Base-by-base conservation (phyloP, 2,888 invertebrate species). In the Zygogramma bicolorata region DNA sequence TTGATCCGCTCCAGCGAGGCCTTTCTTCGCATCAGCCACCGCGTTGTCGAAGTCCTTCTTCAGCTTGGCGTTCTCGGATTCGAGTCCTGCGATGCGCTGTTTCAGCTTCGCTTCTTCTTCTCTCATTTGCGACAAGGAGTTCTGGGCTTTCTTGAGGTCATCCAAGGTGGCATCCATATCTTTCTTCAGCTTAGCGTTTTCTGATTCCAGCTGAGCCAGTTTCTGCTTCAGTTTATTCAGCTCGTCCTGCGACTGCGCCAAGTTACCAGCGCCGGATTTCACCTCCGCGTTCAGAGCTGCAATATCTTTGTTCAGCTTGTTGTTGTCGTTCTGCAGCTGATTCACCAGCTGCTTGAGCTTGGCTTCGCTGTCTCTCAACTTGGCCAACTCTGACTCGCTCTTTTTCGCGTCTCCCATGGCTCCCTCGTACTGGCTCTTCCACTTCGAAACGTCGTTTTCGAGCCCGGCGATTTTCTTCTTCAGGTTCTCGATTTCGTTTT, bases 161-260 rank as follows among this genome's bases (percentile, higher is more conserved):
- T 29, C 66, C 49, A 76, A 38, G 6, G 77, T 72, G 1, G 53
- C 58, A 18, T 79, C 78, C 25, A 81, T 65, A 40, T 81, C 78
- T 22, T 75, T 77, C 62, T 79, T 81, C n/a, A 81, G 61, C 68
- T 80, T 78, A n/a, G 65, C 58, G 53, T 77, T 78, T 58, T 80
- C 78, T 18, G 69, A 75, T 73, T 80, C 77, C 2, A 75, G 40
- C 6, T 70, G 66, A 7, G 68, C 75, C 13, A 75, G 34, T 59
- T 68, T 62, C 34, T 76, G 76, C 57, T 74, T 71, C 18, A 67
- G 18, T 69, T 71, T 59, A 25, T 27, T 49, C 10, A 27, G 7
- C 5, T 77, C 75, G n/a, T 70, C 65, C 40, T 74, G 71, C n/a
- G 66, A 13, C 53, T 53, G 65, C 5, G 73, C 62, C 8, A 76